Base-by-base conservation (phyloP, 2,113 vertebrate genomes). In the Symphodus melops region DNA sequence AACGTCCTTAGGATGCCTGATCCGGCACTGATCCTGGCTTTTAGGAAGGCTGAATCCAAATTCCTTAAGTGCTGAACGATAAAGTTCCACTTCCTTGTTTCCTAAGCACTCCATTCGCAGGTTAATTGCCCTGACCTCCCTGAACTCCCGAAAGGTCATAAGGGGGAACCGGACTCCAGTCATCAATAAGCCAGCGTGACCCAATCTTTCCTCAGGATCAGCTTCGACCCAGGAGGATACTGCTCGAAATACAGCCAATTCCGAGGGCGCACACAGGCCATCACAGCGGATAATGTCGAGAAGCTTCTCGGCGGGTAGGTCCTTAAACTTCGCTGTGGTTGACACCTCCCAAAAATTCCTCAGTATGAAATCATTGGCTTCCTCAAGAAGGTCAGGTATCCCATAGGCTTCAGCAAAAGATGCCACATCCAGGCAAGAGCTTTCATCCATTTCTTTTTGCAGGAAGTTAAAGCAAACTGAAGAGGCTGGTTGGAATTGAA, bases 111-210 rank as follows among this genome's bases (percentile, higher is more conserved):
- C 92, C 91, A 94, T 88, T 5, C 87, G 93, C 55, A 92, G 84
- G 64, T 94, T 94, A 1, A 95, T 89, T 0, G 95, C 92, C 0
- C 92, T 86, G 19, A 97, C 95, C 68, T 95, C 96, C 63, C 94
- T 91, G 81, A 98, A 95, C 88, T 98, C 96, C 39, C 89, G 79
- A 68, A 94, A 95, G 0, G 96, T 97, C 97, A 98, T 98, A 51
- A 97, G 94, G 5, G 95, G 93, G 48, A 98, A 98, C 19, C 96
- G 95, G 21, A 98, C 93, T 0, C 92, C 95, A 0, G 57, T 88
- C 91, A 97, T 91, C 5, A 98, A 74, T 13, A 90, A 64, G 39
- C 87, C 91, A 10, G 95, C 95, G 1, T 93, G 80, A 1, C 86
- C 58, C 37, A 95, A 63, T 57, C 94, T 89, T 41, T 88, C 91